Evolutionary conservation across 2,797 vertebrate genomes (phyloP).

Genomic region (Peromyscus melanophrys): DNA sequence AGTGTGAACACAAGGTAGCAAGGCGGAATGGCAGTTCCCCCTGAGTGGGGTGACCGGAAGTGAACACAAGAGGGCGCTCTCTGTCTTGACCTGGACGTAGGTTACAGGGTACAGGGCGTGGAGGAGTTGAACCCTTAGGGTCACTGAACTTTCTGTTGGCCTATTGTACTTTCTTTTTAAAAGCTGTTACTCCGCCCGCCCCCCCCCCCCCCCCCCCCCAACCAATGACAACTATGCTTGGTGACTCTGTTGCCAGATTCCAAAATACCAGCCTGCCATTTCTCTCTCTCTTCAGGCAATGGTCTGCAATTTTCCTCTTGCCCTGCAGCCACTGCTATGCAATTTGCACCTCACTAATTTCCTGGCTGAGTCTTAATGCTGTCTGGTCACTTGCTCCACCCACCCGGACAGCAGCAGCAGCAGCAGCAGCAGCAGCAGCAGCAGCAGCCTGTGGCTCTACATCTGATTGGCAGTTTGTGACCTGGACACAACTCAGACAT

Average conservation of each 20-base stretch:
- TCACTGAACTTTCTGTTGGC: neutral
- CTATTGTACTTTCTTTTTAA: neutral
- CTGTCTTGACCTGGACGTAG: constrained; percentile 13
- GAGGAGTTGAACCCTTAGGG: neutral
- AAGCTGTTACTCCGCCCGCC: neutral
- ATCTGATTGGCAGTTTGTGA: constrained; percentile 36
- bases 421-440: neutral
- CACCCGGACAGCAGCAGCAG: neutral
- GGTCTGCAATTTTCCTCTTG: constrained; percentile 83
- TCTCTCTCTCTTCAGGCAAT: constrained; percentile 68
- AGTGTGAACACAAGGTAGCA: neutral
- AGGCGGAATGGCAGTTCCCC: neutral
- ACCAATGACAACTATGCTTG: constrained; percentile 25
- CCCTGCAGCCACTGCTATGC: constrained; percentile 73
- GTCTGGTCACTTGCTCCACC: constrained; percentile 56
- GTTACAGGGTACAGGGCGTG: neutral
- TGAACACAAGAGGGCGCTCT: neutral
- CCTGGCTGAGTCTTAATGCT: constrained; percentile 65
- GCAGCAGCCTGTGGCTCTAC: neutral
- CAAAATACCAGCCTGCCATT: constrained; percentile 78
- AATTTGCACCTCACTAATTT: constrained; percentile 83
- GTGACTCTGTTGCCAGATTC: constrained; percentile 64
- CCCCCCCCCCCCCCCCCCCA: constrained; percentile 8
- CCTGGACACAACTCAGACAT: constrained; percentile 44
- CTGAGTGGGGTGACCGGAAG: neutral